phyloP scores from a whole-genome alignment of 2,797 vertebrate species.

The Gambelia wislizenii region DNA sequence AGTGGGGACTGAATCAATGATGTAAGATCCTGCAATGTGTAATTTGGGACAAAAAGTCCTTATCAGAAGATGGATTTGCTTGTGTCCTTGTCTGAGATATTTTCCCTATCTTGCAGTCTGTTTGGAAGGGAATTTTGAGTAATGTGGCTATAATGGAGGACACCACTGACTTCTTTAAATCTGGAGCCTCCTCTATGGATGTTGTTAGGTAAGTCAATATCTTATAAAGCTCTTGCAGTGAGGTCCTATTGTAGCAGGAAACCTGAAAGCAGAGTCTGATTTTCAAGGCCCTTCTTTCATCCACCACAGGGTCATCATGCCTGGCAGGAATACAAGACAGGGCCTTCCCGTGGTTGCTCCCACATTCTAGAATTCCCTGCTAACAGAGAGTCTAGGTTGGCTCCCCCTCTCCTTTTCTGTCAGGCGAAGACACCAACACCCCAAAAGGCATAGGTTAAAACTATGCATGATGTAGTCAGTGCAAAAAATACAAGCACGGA shows the following conservation, averaged over 20 bases:
- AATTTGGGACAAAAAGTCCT: background rate
- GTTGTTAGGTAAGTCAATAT: constrained; percentile 89
- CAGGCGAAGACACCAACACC: background rate
- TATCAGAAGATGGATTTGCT: background rate
- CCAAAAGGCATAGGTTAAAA: background rate
- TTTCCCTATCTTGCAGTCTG: constrained; percentile 77
- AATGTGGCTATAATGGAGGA: constrained; percentile 87
- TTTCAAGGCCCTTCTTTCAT: background rate
- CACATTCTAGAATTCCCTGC: background rate
- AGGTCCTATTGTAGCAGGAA: background rate
- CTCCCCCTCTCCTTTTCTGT: background rate
- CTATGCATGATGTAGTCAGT: no score
- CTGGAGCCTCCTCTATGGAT: constrained; percentile 96
- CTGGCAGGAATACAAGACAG: background rate
- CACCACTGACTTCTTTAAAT: constrained; percentile 97
- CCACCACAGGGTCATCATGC: background rate
- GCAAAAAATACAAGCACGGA: no score
- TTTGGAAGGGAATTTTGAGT: constrained; percentile 95
- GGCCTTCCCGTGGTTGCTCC: background rate
- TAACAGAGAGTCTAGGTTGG: background rate
- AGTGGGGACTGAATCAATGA: background rate
- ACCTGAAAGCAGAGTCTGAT: background rate
- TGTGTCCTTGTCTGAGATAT: constrained; percentile 3
- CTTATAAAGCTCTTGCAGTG: background rate
- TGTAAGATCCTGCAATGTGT: background rate